Evolutionary conservation across 2,888 invertebrate species (phyloP).

Genomic region (Dryobota labecula): DNA sequence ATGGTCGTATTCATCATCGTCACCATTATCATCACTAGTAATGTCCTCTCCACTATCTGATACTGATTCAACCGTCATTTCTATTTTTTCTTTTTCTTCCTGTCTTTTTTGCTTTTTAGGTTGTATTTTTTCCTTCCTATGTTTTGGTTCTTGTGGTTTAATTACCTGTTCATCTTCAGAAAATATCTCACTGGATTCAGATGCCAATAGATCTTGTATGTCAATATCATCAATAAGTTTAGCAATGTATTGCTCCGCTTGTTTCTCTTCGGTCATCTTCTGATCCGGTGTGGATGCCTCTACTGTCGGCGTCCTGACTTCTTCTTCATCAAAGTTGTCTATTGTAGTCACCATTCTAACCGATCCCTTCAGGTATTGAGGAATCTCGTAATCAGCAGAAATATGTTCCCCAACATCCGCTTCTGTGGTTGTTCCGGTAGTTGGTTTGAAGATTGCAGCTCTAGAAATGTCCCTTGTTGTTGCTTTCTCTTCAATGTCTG

Average conservation of each 20-base stretch:
- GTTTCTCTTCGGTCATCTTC: constrained; percentile 2
- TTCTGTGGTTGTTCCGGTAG: constrained; percentile 3
- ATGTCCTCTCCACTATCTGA: constrained; percentile 1
- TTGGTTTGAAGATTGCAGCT: background rate
- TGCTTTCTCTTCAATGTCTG: constrained; percentile 1
- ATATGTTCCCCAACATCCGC: background rate
- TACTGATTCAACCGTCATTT: background rate
- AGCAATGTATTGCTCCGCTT: constrained; percentile 53
- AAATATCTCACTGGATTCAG: constrained; percentile 2
- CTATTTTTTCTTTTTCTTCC: background rate
- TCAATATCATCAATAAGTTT: constrained; percentile 72
- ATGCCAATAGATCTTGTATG: constrained; percentile 64
- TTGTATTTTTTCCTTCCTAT: background rate
- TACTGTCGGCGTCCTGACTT: background rate
- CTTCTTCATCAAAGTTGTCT: constrained; percentile 37
- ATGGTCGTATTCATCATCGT: background rate
- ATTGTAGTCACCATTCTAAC: constrained; percentile 38
- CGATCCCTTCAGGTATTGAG: background rate
- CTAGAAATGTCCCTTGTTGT: constrained; percentile 1
- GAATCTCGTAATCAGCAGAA: background rate
- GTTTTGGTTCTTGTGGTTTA: no score
- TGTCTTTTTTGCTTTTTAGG: background rate
- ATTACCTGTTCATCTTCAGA: background rate
- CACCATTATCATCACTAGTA: background rate
- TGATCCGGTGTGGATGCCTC: background rate